Base-by-base conservation (phyloP, 2,797 vertebrate genomes). In the Streptopelia turtur region DNA sequence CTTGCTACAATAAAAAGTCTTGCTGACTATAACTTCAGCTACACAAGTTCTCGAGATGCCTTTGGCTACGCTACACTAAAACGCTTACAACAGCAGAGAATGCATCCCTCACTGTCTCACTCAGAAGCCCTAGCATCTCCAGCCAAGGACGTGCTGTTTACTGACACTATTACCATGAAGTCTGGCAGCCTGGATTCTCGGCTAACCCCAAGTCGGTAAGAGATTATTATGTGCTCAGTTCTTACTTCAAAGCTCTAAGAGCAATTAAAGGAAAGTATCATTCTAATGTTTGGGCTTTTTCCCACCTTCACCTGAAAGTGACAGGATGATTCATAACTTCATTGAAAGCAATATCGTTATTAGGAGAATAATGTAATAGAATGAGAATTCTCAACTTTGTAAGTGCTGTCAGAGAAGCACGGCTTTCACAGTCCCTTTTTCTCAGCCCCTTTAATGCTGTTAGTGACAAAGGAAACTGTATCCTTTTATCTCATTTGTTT, bases 91-190 rank as follows among this genome's bases (percentile, higher is more conserved):
- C 99, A 99, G 94, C 99, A 99, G 97, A 98, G 99, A 88, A 99
- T 99, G 97, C 99, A 99, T 94, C 98, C 99, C 1, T 99, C 99
- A 35, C 93, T 99, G 81, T 99, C 99, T 37, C 99, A 99, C 95
- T 99, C 99, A 4, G 99, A 99, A 97, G 99, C 99, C 4, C 97
- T 99, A 69, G 99, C 99, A 39, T 99, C 99, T 23, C 99, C 99
- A 21, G 99, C 99, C 91, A 99, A 99, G 98, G 99, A 99, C 0
- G 99, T 99, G 78, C 98, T 99, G 37, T 99, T 99, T 93, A 99
- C 99, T 6, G 99, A 99, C 96, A 99, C 99, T 90, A 99, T 99
- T 97, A 99, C 99, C 17, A 99, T 99, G 99, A 99, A 99, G 97
- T 99, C 99, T 7, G 99, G 99, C 95, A 99, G 99, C 97, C 98